Evolutionary conservation across 2,113 vertebrate species (phyloP).

Genomic region (Prinia subflava): DNA sequence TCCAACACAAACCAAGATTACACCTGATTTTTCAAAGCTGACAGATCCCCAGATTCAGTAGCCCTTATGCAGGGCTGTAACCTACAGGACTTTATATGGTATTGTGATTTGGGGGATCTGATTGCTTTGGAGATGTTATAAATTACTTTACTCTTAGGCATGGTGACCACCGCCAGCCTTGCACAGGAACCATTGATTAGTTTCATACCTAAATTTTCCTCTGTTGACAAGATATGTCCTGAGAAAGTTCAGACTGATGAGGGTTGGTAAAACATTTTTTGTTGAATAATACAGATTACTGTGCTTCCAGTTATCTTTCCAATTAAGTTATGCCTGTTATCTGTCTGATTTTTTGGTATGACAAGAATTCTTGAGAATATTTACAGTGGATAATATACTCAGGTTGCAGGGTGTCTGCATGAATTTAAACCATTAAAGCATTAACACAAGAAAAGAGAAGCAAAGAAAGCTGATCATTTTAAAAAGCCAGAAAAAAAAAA

Average conservation of each 20-base stretch:
- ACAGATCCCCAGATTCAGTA: not conserved
- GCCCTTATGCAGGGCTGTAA: not conserved
- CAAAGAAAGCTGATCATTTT: not conserved
- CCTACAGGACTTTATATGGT: not conserved
- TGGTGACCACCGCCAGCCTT: not conserved
- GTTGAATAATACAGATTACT: not conserved
- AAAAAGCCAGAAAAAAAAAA: not conserved
- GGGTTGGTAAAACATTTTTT: not conserved
- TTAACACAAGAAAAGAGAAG: not conserved
- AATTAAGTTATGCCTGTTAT: conserved; percentile 18
- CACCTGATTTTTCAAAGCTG: not conserved
- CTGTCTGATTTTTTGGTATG: conserved; percentile 39
- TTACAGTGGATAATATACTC: conserved; percentile 19
- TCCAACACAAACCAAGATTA: not conserved
- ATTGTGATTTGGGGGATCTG: not conserved
- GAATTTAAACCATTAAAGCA: not conserved
- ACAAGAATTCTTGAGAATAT: conserved; percentile 14
- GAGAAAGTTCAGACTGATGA: conserved; percentile 13
- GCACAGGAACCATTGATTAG: not conserved
- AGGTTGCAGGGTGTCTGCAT: conserved; percentile 3
- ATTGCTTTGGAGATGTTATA: not conserved
- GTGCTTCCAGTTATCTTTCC: not conserved
- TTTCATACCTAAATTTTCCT: not conserved
- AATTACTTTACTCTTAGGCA: not conserved
- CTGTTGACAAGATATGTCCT: not conserved